A percentile compares a stretch with the other conserved stretches of the same genome.
phyloP scores from a whole-genome alignment of 2,888 invertebrate genomes.

The Parapristionchus giblindavisi region DNA sequence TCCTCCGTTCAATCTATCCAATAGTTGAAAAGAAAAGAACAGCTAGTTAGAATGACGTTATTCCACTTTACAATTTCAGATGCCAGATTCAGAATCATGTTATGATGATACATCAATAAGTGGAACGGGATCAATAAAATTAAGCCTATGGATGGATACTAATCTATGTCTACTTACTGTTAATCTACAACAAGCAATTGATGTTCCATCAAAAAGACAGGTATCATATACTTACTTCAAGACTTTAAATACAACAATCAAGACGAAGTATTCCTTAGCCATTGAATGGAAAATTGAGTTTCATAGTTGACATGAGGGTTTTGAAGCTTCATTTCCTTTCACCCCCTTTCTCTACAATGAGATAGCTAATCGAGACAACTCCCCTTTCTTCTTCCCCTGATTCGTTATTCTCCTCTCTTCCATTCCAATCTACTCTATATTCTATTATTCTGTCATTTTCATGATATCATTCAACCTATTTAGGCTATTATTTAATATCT shows the following conservation, averaged over 20 bases:
- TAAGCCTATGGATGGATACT: conserved; percentile 77
- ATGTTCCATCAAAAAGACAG: conserved; percentile 65
- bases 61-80: background rate
- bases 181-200: conserved; percentile 77
- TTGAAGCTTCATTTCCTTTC: too few species aligned
- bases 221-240: conserved; percentile 24
- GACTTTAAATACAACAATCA: background rate
- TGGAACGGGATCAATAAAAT: conserved; percentile 75
- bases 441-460: conserved; percentile 7
- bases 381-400: background rate
- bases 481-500: too few species aligned
- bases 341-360: background rate
- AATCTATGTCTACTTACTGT: conserved; percentile 78
- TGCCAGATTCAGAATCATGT: conserved; percentile 34
- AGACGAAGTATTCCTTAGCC: too few species aligned
- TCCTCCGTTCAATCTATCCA: background rate
- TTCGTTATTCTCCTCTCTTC: conserved; percentile 30
- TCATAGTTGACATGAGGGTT: too few species aligned
- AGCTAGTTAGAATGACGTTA: background rate
- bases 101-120: conserved; percentile 46
- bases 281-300: too few species aligned
- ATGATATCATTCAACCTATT: too few species aligned
- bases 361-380: background rate
- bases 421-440: conserved; percentile 8
- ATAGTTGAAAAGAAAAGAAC: background rate